Evolutionary conservation across 2,888 invertebrate species (phyloP).

Genomic region (Ceraclea dissimilis): DNA sequence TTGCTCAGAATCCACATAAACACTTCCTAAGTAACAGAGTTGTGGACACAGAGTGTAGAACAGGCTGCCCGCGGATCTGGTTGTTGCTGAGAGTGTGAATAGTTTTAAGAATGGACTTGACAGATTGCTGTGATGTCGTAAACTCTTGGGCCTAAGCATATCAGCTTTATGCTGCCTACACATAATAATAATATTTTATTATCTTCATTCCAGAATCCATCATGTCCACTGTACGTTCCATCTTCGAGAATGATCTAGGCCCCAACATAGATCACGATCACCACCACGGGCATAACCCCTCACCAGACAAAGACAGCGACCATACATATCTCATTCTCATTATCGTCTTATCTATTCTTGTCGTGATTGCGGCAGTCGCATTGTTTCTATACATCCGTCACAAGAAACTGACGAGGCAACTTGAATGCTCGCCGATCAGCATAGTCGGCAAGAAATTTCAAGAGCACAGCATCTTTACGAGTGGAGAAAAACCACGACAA

Average conservation of each 20-base stretch:
- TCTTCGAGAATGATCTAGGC: not conserved
- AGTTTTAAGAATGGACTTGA: too few species aligned
- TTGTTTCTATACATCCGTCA: constrained; percentile 16
- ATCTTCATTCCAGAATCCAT: constrained; percentile 6
- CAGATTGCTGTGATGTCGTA: too few species aligned
- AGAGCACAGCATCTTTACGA: not conserved
- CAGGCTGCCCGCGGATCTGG: too few species aligned
- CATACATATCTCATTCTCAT: constrained; percentile 19
- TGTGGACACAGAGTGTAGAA: too few species aligned
- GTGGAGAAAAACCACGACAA: not conserved
- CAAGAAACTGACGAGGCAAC: constrained; percentile 5
- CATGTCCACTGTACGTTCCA: not conserved
- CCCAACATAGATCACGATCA: not conserved
- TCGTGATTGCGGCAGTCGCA: constrained; percentile 14
- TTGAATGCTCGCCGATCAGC: constrained; percentile 5
- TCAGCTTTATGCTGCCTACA: too few species aligned
- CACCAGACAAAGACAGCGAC: constrained; percentile 3
- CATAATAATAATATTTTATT: not conserved
- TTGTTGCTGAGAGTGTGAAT: too few species aligned
- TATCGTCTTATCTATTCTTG: constrained; percentile 16
- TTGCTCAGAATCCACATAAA: too few species aligned
- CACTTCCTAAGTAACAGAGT: too few species aligned
- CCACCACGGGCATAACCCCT: not conserved
- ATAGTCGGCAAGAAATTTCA: constrained; percentile 14
- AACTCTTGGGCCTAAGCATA: too few species aligned